Conservation (phyloP, 2,888 invertebrate genomes). For the Serripes groenlandicus region DNA sequence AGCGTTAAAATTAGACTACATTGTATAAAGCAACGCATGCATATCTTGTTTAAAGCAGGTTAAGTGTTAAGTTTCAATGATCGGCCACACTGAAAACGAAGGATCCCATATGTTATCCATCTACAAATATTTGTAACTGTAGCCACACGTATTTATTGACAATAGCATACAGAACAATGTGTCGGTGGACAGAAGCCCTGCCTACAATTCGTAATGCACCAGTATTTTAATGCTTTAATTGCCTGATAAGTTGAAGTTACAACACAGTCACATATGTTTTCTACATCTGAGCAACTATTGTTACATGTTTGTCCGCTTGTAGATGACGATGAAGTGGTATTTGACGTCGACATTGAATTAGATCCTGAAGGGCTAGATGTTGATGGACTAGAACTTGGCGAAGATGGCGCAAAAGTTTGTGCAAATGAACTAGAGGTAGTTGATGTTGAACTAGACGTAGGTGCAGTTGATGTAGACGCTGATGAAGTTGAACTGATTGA, state of each 20-base stretch:
- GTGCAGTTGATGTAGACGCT: background rate
- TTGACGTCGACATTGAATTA: too few relatives aligned
- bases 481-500: background rate
- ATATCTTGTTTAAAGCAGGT: too few relatives aligned
- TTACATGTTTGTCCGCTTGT: background rate
- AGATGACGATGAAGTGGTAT: background rate
- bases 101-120: too few relatives aligned
- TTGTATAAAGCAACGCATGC: too few relatives aligned
- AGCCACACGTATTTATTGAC: background rate
- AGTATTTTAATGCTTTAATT: background rate
- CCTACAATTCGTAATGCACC: background rate
- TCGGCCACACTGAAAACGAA: too few relatives aligned
- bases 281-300: background rate
- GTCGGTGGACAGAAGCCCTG: background rate
- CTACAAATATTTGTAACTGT: too few relatives aligned
- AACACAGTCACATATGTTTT: background rate
- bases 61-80: too few relatives aligned
- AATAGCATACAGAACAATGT: constrained; percentile 9
- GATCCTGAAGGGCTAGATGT: too few relatives aligned
- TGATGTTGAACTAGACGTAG: background rate
- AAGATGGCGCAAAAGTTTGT: too few relatives aligned
- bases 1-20: too few relatives aligned
- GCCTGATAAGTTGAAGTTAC: background rate
- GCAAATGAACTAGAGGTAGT: too few relatives aligned
- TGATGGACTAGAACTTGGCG: too few relatives aligned